Base-by-base conservation (phyloP, 1,140 invertebrate species). In the Drosophila navojoa region DNA sequence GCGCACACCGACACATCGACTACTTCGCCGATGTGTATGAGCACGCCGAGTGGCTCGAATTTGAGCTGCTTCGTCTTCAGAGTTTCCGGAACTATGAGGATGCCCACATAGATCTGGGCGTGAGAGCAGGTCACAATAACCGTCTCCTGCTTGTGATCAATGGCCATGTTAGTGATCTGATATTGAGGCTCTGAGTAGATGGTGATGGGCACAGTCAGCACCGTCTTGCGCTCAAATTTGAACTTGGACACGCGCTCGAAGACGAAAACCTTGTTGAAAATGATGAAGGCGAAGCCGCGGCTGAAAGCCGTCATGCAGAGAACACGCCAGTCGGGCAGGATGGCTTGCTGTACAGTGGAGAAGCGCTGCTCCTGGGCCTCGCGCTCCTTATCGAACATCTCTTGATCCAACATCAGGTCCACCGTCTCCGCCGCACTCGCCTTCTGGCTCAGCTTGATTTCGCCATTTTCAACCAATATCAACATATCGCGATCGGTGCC, bases 21-120 rank as follows among this genome's bases (percentile, higher is more conserved):
- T 22, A 99, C 96, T 2, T 94, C 92, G 2, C 96, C 96, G 60
- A 96, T 95, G 91, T 98, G 98, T 71, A 98, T 94, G 0, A 95
- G 92, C 69, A 96, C 94, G 1, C 96, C 96, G 4, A 97, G 92
- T 0, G 93, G 91, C 6, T 92, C 78, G 47, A 95, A 92, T 9
- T 86, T 71, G 2, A 93, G 79, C 42, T 93, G 91, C 6, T 92
- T 81, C 5, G 89, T 79, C 29, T 91, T 86, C 0, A 92, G 60
- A 0, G 86, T 89, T 61, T 93, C 92, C 2, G 92, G 92, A 5
- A 93, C 93, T 91, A 94, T 94, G 3, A 95, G 78, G n/a, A 90
- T 90, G 0, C 91, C 92, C 19, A 90, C 92, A 85, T 94, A 95
- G 16, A 95, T 81, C 82, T 95, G 95, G 0, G 93, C 93, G 91